phyloP scores from a whole-genome alignment of 1,140 invertebrate species.

The Danaus melanippus region DNA sequence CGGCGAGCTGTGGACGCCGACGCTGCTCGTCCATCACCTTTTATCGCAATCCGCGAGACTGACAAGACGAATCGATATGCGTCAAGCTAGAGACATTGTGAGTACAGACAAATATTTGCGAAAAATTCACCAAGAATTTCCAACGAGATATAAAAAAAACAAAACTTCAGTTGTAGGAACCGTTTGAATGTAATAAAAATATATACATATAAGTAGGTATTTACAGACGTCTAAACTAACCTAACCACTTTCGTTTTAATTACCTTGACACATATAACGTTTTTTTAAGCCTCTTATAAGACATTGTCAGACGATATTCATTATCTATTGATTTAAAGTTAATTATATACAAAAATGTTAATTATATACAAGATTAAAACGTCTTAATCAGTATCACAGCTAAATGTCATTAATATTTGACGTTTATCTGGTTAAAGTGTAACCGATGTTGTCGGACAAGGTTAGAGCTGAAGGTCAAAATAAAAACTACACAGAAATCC shows the following conservation, averaged over 20 bases:
- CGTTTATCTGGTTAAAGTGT: neutral
- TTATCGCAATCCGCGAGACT: slow-evolving; percentile 60
- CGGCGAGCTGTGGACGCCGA: slow-evolving; percentile 65
- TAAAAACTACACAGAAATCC: neutral
- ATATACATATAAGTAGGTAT: too few species aligned
- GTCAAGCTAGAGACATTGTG: slow-evolving; percentile 62
- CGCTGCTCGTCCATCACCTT: slow-evolving; percentile 65
- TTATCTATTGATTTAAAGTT: too few species aligned
- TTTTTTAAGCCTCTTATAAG: too few species aligned
- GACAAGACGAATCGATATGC: slow-evolving; percentile 69
- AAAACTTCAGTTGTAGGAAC: too few species aligned
- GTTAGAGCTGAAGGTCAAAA: slow-evolving; percentile 10
- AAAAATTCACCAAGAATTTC: neutral
- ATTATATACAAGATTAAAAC: too few species aligned
- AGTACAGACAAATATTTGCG: slow-evolving; percentile 57
- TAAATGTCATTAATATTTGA: too few species aligned
- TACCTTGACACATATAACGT: too few species aligned
- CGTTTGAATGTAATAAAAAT: too few species aligned
- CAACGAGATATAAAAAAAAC: too few species aligned
- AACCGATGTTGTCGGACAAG: slow-evolving; percentile 13
- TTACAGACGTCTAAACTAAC: slow-evolving; percentile 7
- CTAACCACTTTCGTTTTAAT: slow-evolving; percentile 1
- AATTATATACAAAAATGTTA: too few species aligned
- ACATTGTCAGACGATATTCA: too few species aligned
- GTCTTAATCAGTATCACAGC: too few species aligned